Conservation (phyloP, 2,797 vertebrate species). For the Glyptemys insculpta region DNA sequence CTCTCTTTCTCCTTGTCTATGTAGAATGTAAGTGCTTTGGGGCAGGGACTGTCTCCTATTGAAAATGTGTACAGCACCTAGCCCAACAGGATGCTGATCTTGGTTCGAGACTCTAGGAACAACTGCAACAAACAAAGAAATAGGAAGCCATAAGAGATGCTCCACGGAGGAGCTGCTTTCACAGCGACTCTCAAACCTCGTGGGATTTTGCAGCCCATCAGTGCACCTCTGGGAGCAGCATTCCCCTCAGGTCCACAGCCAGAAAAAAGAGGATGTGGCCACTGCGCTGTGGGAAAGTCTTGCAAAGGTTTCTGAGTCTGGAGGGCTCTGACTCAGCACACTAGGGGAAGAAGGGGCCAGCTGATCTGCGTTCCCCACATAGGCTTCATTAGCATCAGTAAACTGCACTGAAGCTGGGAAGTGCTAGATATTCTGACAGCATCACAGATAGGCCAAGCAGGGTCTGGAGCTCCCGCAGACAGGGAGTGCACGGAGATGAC, state of each 20-base stretch:
- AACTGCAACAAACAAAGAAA: neutral
- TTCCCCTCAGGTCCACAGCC: neutral
- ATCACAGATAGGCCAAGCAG: neutral
- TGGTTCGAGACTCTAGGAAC: neutral
- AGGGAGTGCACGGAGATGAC: neutral
- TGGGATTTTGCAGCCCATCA: neutral
- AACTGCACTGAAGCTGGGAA: neutral
- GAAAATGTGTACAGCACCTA: neutral
- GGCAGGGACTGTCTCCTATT: neutral
- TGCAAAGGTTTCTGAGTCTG: neutral
- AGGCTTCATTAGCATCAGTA: neutral
- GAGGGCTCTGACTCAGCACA: neutral
- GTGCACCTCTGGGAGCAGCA: neutral
- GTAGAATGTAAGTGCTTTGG: neutral
- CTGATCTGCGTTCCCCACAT: neutral
- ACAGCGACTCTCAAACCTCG: neutral
- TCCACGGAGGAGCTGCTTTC: too few species aligned
- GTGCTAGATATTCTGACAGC: neutral
- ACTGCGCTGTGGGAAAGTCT: neutral
- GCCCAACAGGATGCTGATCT: neutral
- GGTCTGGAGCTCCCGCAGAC: neutral
- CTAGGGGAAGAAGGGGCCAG: neutral
- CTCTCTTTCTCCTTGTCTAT: neutral
- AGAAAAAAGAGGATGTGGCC: neutral
- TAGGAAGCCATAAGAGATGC: neutral